A percentile compares a stretch with the other conserved stretches of the same genome.
Conservation (phyloP, 2,888 invertebrate genomes). For the Atrina japonica region DNA sequence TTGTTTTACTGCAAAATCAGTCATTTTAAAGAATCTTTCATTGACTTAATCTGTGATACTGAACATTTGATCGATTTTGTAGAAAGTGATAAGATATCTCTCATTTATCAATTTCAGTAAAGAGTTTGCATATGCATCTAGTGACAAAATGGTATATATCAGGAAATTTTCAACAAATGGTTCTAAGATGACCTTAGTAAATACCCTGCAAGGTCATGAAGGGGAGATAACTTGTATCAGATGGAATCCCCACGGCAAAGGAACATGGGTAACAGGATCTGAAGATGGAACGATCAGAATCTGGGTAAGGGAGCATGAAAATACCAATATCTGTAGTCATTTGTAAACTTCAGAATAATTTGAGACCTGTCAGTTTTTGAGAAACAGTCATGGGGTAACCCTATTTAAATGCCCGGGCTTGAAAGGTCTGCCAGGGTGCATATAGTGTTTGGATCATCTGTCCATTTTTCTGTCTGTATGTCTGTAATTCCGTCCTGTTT, state of each 20-base stretch:
- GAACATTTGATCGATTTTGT: not conserved
- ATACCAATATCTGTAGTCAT: no score
- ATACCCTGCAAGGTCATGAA: constrained; percentile 79
- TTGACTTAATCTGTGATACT: not conserved
- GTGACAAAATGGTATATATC: constrained; percentile 80
- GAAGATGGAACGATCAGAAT: constrained; percentile 80
- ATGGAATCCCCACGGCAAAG: constrained; percentile 74
- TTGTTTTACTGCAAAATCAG: no score
- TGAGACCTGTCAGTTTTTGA: no score
- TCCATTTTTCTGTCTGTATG: no score
- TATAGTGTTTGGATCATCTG: no score
- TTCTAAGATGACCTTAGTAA: constrained; percentile 76
- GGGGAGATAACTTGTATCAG: constrained; percentile 77
- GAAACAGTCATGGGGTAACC: no score
- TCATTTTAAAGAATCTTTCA: no score
- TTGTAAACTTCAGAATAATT: no score
- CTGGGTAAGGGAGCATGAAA: constrained; percentile 76
- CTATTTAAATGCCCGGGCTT: no score
- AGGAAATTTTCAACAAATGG: constrained; percentile 76
- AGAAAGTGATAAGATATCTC: not conserved
- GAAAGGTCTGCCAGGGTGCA: no score
- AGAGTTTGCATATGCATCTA: constrained; percentile 79
- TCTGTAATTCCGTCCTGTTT: no score
- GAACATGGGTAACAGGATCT: constrained; percentile 79
- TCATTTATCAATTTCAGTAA: constrained; percentile 61